Evolutionary conservation across 2,113 vertebrate species (phyloP).

Genomic region (Phrynosoma blainvillii): DNA sequence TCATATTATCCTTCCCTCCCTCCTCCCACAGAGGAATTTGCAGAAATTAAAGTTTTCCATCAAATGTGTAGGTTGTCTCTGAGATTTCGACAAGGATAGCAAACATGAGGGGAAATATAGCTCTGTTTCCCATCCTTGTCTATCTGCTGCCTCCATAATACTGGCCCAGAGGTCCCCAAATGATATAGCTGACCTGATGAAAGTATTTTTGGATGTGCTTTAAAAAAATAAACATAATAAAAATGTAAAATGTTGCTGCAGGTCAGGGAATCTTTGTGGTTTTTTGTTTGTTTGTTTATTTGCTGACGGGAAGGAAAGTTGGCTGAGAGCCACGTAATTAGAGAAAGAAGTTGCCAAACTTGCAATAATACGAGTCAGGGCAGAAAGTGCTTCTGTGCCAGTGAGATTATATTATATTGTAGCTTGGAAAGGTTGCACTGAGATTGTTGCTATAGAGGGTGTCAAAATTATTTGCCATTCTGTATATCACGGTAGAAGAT

Average conservation of each 20-base stretch:
- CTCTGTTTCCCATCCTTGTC: not conserved
- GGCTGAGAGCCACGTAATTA: conserved; percentile 24
- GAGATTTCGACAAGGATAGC: not conserved
- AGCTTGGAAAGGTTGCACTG: conserved; percentile 27
- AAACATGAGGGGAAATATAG: not conserved
- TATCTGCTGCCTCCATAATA: not conserved
- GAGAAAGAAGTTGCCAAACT: not conserved
- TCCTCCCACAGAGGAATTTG: not conserved
- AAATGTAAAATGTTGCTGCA: conserved; percentile 30
- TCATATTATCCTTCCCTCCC: not conserved
- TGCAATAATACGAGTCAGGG: not conserved
- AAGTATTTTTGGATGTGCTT: not conserved
- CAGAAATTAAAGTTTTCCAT: not conserved
- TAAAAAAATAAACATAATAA: conserved; percentile 19
- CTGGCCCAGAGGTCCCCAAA: not conserved
- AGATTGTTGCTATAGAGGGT: conserved; percentile 19
- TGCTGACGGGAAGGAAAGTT: conserved; percentile 39
- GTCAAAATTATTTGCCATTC: not conserved
- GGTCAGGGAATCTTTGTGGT: not conserved
- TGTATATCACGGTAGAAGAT: not conserved
- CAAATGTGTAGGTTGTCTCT: not conserved
- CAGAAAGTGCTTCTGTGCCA: conserved; percentile 18
- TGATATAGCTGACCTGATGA: not conserved
- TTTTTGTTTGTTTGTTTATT: conserved; percentile 13
- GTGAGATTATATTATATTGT: conserved; percentile 22